Conservation (phyloP, 2,113 vertebrate genomes). For the Pangasianodon gigas region DNA sequence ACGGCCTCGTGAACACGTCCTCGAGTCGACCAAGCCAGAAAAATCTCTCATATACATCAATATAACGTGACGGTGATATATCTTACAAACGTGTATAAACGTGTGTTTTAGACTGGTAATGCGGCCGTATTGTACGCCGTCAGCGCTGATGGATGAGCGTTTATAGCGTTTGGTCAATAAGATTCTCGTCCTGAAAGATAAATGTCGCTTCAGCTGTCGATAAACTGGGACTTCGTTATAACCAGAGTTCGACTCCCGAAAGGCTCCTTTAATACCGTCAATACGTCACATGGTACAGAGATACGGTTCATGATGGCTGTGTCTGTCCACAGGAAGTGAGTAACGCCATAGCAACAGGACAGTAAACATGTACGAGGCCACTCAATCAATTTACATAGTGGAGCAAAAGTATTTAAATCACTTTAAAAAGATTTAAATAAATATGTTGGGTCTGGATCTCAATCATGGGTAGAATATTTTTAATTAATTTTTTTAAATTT, state of each 20-base stretch:
- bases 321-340: slow-evolving; percentile 8
- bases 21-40: neutral
- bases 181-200: slow-evolving; percentile 33
- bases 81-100: slow-evolving; percentile 27
- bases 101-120: slow-evolving; percentile 33
- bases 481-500: neutral
- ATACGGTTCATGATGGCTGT: neutral
- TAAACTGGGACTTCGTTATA: slow-evolving; percentile 39
- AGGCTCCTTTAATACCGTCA: slow-evolving; percentile 19
- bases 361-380: neutral
- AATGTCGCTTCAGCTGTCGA: slow-evolving; percentile 37
- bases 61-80: slow-evolving; percentile 3
- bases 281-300: slow-evolving; percentile 23
- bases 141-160: slow-evolving; percentile 45
- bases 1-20: slow-evolving; percentile 22
- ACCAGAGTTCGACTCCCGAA: neutral
- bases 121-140: slow-evolving; percentile 23
- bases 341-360: neutral
- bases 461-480: neutral
- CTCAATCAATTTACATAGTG: too few species aligned
- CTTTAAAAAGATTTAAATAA: neutral
- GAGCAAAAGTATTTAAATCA: neutral
- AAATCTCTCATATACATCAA: slow-evolving; percentile 21
- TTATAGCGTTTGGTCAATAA: slow-evolving; percentile 45
- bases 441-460: neutral